Base-by-base conservation (phyloP, 2,113 vertebrate species). In the Verasper variegatus region DNA sequence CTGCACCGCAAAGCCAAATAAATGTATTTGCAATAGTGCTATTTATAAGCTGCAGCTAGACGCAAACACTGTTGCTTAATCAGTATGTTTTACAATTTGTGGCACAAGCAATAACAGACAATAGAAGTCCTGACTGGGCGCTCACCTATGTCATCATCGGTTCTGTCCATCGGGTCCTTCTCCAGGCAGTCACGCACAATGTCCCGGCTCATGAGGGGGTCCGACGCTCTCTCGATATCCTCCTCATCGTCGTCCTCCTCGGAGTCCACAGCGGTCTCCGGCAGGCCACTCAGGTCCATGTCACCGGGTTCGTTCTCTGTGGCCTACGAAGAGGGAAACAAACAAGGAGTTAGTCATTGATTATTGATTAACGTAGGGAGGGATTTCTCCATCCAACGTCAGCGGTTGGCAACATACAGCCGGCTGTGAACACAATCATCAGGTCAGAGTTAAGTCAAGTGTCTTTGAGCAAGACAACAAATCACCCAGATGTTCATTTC, bases 211-310 rank as follows among this genome's bases (percentile, higher is more conserved):
- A 99, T 99, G 76, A 99, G 95, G 64, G 98, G 97, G 82, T 99
- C 98, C 0, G 97, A 98, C 3, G 96, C 96, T 58, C 98, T 94
- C 86, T 99, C 98, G 74, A 99, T 99, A 81, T 99, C 98, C 92
- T 99, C 98, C 86, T 99, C 98, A 24, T 99, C 98, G 0, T 99
- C 97, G 0, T 99, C 98, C 59, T 99, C 98, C 84, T 99, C 98
- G 0, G 98, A 99, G 93, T 99, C 98, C 24, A 99, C 98, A 26
- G 97, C 97, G n/a, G 97, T 98, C 92, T 99, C 98, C 3, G 97
- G 98, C 85, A 99, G 93, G 78, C 97, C 98, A 85, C 97, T 98
- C 82, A 99, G 95, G 95, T 99, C 98, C 98, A 99, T 99, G 94
- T 99, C 98, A 70, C 98, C 96, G 52, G 96, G 95, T 88, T 99